These are phyloP conservation scores for Accipiter virgatus DNA, from an alignment of 2,113 vertebrate species.

Conservation along the genomic window DNA sequence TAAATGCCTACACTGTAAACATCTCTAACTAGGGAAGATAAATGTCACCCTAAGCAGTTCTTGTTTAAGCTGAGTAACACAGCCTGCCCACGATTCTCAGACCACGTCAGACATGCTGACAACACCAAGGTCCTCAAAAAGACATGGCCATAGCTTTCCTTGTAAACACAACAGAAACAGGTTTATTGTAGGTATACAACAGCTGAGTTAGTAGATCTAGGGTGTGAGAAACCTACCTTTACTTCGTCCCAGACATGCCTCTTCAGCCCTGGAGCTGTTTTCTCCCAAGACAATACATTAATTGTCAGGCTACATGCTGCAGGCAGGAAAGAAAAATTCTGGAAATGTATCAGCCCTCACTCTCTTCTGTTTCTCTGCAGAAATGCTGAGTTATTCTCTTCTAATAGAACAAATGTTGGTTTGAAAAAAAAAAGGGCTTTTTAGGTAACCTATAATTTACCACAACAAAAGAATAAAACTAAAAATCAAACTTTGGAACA, in stretches of 20 bases:
- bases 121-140: background rate
- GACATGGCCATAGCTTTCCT: background rate
- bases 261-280: background rate
- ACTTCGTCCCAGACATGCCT: background rate
- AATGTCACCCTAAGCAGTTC: background rate
- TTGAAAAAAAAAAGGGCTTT: fast-evolving
- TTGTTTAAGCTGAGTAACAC: background rate
- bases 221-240: background rate
- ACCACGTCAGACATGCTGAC: background rate
- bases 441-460: background rate
- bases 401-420: background rate
- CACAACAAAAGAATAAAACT: background rate
- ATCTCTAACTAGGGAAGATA: background rate
- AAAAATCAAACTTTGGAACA: background rate
- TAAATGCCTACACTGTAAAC: background rate
- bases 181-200: background rate
- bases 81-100: background rate
- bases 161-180: background rate
- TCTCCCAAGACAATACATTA: background rate
- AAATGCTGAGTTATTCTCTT: background rate
- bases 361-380: background rate
- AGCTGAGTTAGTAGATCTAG: background rate
- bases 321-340: background rate
- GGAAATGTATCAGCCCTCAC: background rate
- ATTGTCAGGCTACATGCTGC: background rate